Evolutionary conservation across 2,113 vertebrate species (phyloP), one percentile per base, ranked within the genome.

Genomic region (Myrmophylax atrothorax): DNA sequence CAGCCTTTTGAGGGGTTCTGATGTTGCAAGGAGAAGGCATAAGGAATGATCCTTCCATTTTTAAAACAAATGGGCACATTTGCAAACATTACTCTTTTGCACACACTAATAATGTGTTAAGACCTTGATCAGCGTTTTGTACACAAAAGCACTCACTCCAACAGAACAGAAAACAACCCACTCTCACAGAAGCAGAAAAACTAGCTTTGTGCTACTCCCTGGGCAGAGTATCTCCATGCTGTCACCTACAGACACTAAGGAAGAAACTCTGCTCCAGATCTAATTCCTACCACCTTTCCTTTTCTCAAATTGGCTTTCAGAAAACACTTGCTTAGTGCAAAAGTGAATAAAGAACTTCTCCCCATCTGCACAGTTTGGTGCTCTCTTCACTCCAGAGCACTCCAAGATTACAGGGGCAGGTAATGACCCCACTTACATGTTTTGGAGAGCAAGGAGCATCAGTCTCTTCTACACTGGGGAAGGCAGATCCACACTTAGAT

Each of bases 371-470:
- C 6, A 1, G 9, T 14, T 26, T 4, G 38, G 18, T 7, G 40
- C 24, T n/a, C 55, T 52, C 77, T n/a, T 72, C n/a, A 10, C 12
- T 46, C 42, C 72, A 31, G 55, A 83, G 46, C 37, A 33, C 15
- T 33, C 25, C 53, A 13, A 28, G 38, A 38, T 9, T 37, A 23
- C 26, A 17, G 2, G 18, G 19, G 14, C 28, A 44, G 9, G n/a
- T 20, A 35, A 28, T 0, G 0, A 37, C 33, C 7, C 14, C 3
- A 2, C 64, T n/a, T 3, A 12, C 0, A 0, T 1, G 3, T 5
- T 78, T 52, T 4, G 4, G 52, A 52, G 8, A 38, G 59, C 40
- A 6, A 84, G 59, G 35, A 42, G 64, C 46, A 0, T 5, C 1
- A 14, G 23, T 7, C 77, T 26, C 42, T 8, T 12, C 19, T 59